Evolutionary conservation across 2,797 vertebrate species (phyloP), one percentile per base, ranked within the genome.

Genomic region (Rhodeus uyekii): DNA sequence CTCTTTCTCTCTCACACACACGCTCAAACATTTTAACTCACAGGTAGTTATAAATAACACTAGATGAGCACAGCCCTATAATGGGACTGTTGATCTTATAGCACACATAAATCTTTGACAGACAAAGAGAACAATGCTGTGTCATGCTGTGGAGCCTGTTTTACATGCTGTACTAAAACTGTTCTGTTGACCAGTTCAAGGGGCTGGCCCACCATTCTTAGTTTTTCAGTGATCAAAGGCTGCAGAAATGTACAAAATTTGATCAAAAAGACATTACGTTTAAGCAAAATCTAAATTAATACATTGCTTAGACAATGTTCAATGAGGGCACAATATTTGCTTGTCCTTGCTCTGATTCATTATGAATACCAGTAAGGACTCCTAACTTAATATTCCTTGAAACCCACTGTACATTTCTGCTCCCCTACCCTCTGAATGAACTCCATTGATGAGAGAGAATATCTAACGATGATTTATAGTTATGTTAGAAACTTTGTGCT

Each of bases 301-400:
- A 5, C 9, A 19, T 12, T 10, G 9, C 2, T 19, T 38, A 68
- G 24, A 50, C 32, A 48, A 19, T 73, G 65, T 80, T 61, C 76
- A 63, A 82, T 27, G 42, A 64, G 63, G 50, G 48, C 38, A 53
- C 60, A 75, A 74, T 81, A 82, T 76, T 87, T 50, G 63, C n/a
- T 46, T 77, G 22, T 64, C 88, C 83, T 90, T 91, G 88, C n/a
- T 78, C 87, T 87, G 72, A 89, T 89, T 89, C 78, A 86, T 86
- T 87, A 84, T 80, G 36, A 85, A 89, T 89, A 85, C 86, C 80
- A 87, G 72, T 73, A 76, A 79, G 67, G 48, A 58, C 55, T 89
- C 87, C 88, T 89, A 86, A 93, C 93, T 76, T 95, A 95, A 95
- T 93, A 90, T 83, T 91, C 79, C 87, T 78, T 85, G 90, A 92